A percentile compares a stretch with the other conserved stretches of the same genome.
phyloP scores from a whole-genome alignment of 1,140 invertebrate genomes.

The Calycopis cecrops region DNA sequence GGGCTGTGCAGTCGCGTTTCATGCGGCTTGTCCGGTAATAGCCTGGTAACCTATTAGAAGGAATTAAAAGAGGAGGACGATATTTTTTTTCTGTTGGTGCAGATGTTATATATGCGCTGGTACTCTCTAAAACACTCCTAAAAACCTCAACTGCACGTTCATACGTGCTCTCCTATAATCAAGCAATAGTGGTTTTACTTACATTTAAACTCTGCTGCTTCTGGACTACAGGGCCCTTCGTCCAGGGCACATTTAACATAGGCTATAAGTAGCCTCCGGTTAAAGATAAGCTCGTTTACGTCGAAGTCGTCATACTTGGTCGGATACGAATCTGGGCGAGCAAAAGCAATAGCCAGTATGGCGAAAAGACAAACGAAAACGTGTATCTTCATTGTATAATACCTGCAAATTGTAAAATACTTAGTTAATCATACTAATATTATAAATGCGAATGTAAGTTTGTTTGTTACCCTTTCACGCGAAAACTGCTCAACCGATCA shows the following conservation, averaged over 20 bases:
- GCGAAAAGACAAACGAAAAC: conserved; percentile 39
- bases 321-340: conserved; percentile 57
- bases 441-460: no score
- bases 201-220: conserved; percentile 77
- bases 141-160: no score
- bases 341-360: conserved; percentile 32
- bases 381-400: conserved; percentile 32
- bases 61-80: no score
- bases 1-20: no score
- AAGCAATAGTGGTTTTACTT: conserved; percentile 6
- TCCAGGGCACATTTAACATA: conserved; percentile 83
- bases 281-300: conserved; percentile 80
- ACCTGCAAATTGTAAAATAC: conserved; percentile 22
- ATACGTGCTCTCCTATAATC: not conserved
- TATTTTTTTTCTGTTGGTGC: no score
- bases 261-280: conserved; percentile 78
- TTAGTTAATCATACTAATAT: no score
- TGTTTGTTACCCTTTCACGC: no score
- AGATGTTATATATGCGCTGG: no score
- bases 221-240: conserved; percentile 79
- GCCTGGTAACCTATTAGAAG: no score
- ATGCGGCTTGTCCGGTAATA: no score
- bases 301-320: conserved; percentile 66
- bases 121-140: no score
- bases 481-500: no score